Base-by-base conservation (phyloP, 2,113 vertebrate genomes). In the Onychostoma macrolepis region DNA sequence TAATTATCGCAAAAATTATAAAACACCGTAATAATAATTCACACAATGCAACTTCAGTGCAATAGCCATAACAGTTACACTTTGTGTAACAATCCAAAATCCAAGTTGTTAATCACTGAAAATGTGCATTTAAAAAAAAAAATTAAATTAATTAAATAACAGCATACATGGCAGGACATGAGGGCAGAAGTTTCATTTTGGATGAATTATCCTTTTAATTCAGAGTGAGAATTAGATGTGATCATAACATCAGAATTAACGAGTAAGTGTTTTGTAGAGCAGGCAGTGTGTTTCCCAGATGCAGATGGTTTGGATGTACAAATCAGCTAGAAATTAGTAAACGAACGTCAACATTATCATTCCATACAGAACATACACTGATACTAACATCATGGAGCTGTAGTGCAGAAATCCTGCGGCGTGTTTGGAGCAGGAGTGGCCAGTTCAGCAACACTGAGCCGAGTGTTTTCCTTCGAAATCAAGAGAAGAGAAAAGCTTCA, bases 241-340 rank as follows among this genome's bases (percentile, higher is more conserved):
- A 26, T 56, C 36, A 15, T 33, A 50, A 71, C 80, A 79, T 53
- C 67, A 13, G 50, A 38, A 81, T 79, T 76, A 67, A 50, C 72
- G 33, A 86, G 21, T 36, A 75, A 61, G 85, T 86, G 81, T 84
- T 84, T 50, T 11, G 13, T 84, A 63, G 58, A 72, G 17, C 77
- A 72, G 8, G 76, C 38, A 3, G 28, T 80, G 79, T 75, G 58
- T 50, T 58, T 77, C 75, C 72, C 84, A 83, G 71, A 83, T 45
- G 56, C 61, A 15, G 53, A 76, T 17, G 12, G 33, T 43, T 85
- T 82, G 76, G 85, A 30, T 58, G 28, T 75, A 41, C 56, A 30
- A 30, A 4, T 63, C n/a, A 13, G 41, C 26, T 19, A n/a, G 75
- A 48, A 50, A 50, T 30, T 19, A 53, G 7, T 30, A 30, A 17